These are phyloP conservation scores for Atrichornis clamosus DNA, from an alignment of 2,113 vertebrate genomes.

Conservation along the genomic window DNA sequence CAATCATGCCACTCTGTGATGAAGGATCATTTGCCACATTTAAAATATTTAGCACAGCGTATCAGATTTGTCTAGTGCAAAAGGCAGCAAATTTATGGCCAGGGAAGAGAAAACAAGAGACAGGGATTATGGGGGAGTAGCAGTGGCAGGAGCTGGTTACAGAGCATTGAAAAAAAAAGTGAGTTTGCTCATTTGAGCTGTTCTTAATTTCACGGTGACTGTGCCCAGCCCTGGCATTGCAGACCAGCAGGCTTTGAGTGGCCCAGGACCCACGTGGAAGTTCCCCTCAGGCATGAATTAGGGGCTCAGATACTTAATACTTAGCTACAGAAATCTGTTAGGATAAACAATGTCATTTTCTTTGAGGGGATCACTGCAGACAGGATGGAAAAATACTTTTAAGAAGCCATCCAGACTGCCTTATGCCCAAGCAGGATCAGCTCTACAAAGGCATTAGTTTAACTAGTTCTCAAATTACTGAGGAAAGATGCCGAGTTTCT, in stretches of 20 bases:
- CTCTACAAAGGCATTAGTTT: neutral
- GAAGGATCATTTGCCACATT: constrained; percentile 7
- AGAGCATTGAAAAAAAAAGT: neutral
- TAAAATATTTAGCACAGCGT: constrained; percentile 31
- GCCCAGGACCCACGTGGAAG: neutral
- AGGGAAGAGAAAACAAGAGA: neutral
- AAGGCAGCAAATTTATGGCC: constrained; percentile 5
- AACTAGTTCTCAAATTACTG: neutral
- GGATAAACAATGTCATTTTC: neutral
- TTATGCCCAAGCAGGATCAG: neutral
- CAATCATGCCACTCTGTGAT: neutral
- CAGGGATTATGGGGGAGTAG: neutral
- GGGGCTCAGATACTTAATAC: neutral
- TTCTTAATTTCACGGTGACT: neutral
- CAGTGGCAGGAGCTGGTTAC: neutral
- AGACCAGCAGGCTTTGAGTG: neutral
- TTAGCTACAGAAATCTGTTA: neutral
- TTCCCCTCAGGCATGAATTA: neutral
- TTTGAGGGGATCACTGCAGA: neutral
- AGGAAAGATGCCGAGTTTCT: neutral
- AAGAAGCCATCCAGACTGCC: neutral
- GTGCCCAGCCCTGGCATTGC: neutral
- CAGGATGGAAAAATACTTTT: neutral
- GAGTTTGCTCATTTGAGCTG: neutral
- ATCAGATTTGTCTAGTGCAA: constrained; percentile 20